phyloP scores from a whole-genome alignment of 2,888 invertebrate species.

The Boloria selene region DNA sequence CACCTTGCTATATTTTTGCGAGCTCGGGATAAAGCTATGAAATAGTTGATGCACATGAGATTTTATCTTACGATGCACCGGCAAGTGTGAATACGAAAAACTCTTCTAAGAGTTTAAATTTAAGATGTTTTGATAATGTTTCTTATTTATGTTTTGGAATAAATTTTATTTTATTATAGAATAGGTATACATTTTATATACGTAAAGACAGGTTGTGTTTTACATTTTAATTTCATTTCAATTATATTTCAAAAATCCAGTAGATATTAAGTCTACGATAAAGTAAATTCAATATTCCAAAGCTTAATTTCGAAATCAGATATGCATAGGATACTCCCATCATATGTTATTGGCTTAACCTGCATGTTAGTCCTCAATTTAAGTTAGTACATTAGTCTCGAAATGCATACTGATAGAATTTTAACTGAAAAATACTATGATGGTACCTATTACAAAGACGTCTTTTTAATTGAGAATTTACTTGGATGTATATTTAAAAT shows the following conservation, averaged over 20 bases:
- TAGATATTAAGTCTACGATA: background rate
- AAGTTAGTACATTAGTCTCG: background rate
- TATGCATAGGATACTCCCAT: background rate
- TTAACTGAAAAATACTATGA: background rate
- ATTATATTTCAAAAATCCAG: background rate
- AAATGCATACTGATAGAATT: constrained; percentile 1
- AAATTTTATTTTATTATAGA: too few species aligned
- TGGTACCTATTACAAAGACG: too few species aligned
- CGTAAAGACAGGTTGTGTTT: too few species aligned
- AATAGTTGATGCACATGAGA: constrained; percentile 28
- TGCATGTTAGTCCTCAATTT: background rate
- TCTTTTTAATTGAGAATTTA: too few species aligned
- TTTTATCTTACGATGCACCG: constrained; percentile 23
- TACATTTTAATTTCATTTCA: too few species aligned
- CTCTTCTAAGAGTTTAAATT: constrained; percentile 3
- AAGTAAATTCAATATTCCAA: background rate
- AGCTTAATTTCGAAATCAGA: background rate
- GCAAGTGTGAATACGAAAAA: background rate
- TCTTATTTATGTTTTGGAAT: too few species aligned
- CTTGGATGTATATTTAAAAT: too few species aligned
- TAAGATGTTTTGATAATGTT: background rate
- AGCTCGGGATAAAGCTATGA: constrained; percentile 33
- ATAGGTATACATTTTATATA: too few species aligned
- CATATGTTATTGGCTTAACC: background rate
- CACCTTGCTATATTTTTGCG: constrained; percentile 41